A percentile compares a stretch with the other conserved stretches of the same genome.
phyloP scores from a whole-genome alignment of 2,797 vertebrate species.

The Lycodopsis pacificus region DNA sequence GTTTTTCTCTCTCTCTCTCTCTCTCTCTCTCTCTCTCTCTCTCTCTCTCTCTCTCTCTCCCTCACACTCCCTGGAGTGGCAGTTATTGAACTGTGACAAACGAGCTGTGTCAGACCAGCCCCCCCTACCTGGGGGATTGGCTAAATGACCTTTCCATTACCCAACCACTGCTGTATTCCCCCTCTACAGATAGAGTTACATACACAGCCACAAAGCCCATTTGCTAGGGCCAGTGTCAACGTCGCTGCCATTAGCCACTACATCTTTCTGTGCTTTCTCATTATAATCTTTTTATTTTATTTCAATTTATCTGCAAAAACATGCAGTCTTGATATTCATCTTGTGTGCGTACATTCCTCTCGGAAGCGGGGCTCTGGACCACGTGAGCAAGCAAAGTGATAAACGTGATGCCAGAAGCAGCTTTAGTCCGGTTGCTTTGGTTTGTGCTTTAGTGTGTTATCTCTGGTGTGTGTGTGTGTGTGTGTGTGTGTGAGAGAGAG shows the following conservation, averaged over 20 bases:
- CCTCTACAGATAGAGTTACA: slow-evolving; percentile 80
- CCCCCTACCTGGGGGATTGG: slow-evolving; percentile 80
- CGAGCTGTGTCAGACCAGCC: slow-evolving; percentile 82
- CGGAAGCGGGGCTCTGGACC: not conserved
- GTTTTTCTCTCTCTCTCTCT: slow-evolving; percentile 55
- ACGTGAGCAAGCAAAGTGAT: slow-evolving; percentile 11
- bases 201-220: slow-evolving; percentile 71
- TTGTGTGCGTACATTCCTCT: not conserved
- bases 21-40: slow-evolving; percentile 69
- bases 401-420: slow-evolving; percentile 26
- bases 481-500: not conserved
- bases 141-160: slow-evolving; percentile 87
- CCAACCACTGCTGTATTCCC: slow-evolving; percentile 81
- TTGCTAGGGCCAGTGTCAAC: slow-evolving; percentile 71
- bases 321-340: slow-evolving; percentile 8
- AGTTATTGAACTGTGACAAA: slow-evolving; percentile 88
- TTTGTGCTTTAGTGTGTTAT: slow-evolving; percentile 28
- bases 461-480: not conserved
- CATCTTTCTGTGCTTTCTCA: slow-evolving; percentile 42
- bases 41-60: slow-evolving; percentile 59
- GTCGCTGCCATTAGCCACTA: slow-evolving; percentile 52
- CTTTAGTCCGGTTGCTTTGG: slow-evolving; percentile 12
- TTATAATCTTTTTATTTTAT: slow-evolving; percentile 19
- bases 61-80: slow-evolving; percentile 79
- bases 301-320: not conserved